Base-by-base conservation (phyloP, 2,113 vertebrate genomes). In the Indicator indicator region DNA sequence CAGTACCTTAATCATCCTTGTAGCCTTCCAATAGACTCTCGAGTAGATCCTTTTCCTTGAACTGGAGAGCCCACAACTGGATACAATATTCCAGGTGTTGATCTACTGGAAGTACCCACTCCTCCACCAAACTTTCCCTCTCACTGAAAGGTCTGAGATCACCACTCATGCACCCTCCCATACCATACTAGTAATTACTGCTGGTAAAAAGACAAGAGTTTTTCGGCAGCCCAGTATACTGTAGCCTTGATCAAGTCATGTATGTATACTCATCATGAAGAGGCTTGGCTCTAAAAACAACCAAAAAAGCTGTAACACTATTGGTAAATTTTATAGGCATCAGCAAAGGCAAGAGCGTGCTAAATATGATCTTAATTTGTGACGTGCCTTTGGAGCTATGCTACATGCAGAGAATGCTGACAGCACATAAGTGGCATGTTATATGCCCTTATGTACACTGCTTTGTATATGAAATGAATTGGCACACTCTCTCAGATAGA, bases 341-440 rank as follows among this genome's bases (percentile, higher is more conserved):
- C 85, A 93, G 79, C 85, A 93, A 93, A 96, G 79, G 92, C 46
- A 81, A 94, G 83, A 90, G 71, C 44, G 75, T 4, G 0, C 88
- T 92, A 73, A 96, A 92, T 33, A 91, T 65, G 81, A 85, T 84
- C 90, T 86, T 86, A 62, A 80, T 83, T 89, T 86, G 87, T 94
- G 84, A 90, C 83, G 55, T 95, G 87, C 92, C 82, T 93, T 82
- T 77, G 72, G 90, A 95, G 89, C 33, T 81, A 75, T 48, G 82
- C 76, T 42, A 58, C 72, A 48, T 36, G 68, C 82, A 89, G 81
- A 86, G 86, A 94, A 93, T 83, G 87, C 83, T 95, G 92, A 96
- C 90, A 86, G 65, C 85, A 85, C 11, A 30, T 7, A 78, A 44
- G 9, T 82, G 84, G 87, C 87, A 89, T 88, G 76, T 86, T 82